Percentiles rank a stretch among this genome's conserved stretches.
Evolutionary conservation across 2,888 invertebrate genomes (phyloP).

Genomic region (Drosophila mayaguana): DNA sequence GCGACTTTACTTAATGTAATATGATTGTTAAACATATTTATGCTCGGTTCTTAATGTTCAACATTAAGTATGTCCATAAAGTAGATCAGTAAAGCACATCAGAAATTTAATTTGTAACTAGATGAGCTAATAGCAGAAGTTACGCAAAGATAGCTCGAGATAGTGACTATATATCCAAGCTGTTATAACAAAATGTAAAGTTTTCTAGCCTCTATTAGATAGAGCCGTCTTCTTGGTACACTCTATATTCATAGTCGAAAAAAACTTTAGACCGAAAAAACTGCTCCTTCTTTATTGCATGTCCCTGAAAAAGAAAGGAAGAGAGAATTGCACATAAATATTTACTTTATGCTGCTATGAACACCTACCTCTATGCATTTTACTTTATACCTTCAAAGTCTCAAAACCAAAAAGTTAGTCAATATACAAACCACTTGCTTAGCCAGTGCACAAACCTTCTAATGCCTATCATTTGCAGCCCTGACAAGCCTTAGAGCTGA

Average conservation of each 20-base stretch:
- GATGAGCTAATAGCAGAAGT: not conserved
- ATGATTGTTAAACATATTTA: not conserved
- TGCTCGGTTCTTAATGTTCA: not conserved
- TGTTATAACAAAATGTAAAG: too few relatives aligned
- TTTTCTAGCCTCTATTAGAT: too few relatives aligned
- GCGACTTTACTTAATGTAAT: not conserved
- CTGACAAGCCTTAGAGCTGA: not conserved
- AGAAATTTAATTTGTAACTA: not conserved
- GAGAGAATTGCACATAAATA: not conserved
- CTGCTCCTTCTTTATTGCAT: too few relatives aligned
- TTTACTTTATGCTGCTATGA: not conserved
- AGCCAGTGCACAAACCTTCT: conserved; percentile 35
- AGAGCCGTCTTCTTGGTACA: too few relatives aligned
- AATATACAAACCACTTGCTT: conserved; percentile 31
- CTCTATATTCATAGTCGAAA: too few relatives aligned
- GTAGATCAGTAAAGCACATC: not conserved
- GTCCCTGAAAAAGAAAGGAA: too few relatives aligned
- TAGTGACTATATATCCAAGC: not conserved
- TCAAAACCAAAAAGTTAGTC: conserved; percentile 2
- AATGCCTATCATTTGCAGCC: conserved; percentile 26
- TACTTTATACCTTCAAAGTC: not conserved
- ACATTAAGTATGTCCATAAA: conserved; percentile 1
- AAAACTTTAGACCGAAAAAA: too few relatives aligned
- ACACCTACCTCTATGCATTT: not conserved
- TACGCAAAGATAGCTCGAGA: too few relatives aligned